Conservation (phyloP, 2,113 vertebrate species). For the Hypanus sabinus region DNA sequence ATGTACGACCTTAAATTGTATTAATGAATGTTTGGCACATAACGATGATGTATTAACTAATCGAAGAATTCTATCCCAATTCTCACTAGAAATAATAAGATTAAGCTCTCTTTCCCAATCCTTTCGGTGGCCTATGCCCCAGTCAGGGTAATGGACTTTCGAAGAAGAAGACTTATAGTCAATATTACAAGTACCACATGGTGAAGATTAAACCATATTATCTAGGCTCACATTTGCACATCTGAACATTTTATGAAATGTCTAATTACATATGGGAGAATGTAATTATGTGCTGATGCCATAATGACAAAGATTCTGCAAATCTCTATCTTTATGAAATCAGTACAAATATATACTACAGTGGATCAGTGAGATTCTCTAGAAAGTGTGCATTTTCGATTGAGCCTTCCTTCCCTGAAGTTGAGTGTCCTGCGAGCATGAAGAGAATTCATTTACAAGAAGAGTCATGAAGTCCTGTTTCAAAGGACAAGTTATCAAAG, state of each 20-base stretch:
- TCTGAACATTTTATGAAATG: neutral
- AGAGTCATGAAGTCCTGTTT: neutral
- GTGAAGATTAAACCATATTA: neutral
- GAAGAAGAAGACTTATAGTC: neutral
- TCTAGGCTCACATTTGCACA: neutral
- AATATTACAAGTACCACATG: neutral
- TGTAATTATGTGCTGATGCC: constrained; percentile 18
- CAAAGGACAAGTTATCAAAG: neutral
- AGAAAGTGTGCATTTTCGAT: neutral
- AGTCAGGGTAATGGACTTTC: too few species aligned
- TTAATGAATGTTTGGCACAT: too few species aligned
- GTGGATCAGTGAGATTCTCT: neutral
- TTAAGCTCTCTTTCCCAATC: too few species aligned
- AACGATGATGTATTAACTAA: too few species aligned
- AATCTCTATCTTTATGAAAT: too few species aligned
- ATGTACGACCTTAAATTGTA: too few species aligned
- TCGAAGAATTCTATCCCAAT: too few species aligned
- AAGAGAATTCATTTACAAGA: neutral
- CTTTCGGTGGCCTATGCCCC: too few species aligned
- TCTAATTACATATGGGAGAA: neutral
- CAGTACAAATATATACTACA: neutral
- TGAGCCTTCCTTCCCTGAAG: neutral
- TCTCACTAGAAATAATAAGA: too few species aligned
- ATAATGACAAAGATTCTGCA: too few species aligned
- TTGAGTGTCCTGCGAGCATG: neutral